Base-by-base conservation (phyloP, 2,113 vertebrate genomes). In the Oncorhynchus masou region DNA sequence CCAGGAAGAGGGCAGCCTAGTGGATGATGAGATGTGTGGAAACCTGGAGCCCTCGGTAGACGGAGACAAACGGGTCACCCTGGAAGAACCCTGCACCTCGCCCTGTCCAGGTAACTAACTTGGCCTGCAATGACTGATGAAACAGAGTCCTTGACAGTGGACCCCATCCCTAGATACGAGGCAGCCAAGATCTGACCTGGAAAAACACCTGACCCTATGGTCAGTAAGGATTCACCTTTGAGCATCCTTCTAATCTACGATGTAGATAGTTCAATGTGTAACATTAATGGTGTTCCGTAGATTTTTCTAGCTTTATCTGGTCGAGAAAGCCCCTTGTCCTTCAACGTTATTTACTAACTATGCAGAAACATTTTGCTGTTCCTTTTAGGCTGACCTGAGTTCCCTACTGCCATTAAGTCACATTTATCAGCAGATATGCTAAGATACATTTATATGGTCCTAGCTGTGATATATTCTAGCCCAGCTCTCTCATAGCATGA, bases 21-120 rank as follows among this genome's bases (percentile, higher is more conserved):
- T 98, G 74, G 97, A 99, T 31, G 97, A 99, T 11, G 97, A 98
- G 79, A 93, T 97, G 68, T 99, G 98, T 83, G 92, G 93, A 60
- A 94, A 97, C 27, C 85, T 95, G 84, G 96, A 97, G 57, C 95
- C 93, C 65, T 75, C 91, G 5, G 90, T 97, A 83, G 94, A 97
- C 0, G 95, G 95, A 81, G 92, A 94, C 73, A 91, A 92, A 45
- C 93, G 93, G 57, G 88, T 95, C 20, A 70, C 95, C 25, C 93
- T 98, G 57, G 94, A 98, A 82, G 96, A 97, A 87, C 68, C 89
- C 1, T 99, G 98, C 62, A 96, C 95, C 3, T 93, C 96, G 0
- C 98, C 98, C 70, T 99, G 98, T 74, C 97, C 97, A 92, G 98
- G 98, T 98, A 92, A 70, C 25, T n/a, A 8, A n/a, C 19, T 8